A percentile compares a stretch with the other conserved stretches of the same genome.
Conservation (phyloP, 2,797 vertebrate species). For the Lophotriccus pileatus region DNA sequence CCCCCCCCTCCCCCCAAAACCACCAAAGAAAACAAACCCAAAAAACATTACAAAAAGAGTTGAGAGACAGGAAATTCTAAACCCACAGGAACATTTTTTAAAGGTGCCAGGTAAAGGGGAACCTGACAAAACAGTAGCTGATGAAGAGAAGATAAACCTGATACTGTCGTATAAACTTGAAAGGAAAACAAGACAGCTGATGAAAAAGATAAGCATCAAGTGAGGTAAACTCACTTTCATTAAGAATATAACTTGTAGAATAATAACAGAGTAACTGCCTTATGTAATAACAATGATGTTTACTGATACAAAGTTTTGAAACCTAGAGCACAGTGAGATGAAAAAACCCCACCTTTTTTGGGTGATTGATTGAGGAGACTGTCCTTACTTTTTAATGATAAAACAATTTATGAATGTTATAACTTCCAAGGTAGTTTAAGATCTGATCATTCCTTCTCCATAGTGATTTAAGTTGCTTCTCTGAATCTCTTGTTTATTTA, state of each 20-base stretch:
- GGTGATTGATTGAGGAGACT: background rate
- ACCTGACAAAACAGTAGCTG: background rate
- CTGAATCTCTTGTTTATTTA: background rate
- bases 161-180: background rate
- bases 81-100: background rate
- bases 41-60: background rate
- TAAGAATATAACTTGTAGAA: background rate
- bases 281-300: background rate
- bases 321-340: accelerated
- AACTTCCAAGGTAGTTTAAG: background rate
- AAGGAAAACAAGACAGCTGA: background rate
- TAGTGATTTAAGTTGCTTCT: background rate
- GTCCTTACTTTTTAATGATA: background rate
- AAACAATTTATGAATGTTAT: background rate
- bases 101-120: background rate
- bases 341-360: background rate
- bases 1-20: background rate
- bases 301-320: background rate
- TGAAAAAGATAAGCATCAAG: background rate
- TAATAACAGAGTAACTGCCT: background rate
- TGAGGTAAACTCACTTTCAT: background rate
- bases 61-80: background rate
- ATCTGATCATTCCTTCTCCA: background rate
- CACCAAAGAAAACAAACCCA: background rate
- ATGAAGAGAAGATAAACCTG: background rate